These are phyloP conservation scores for Petroica traversi DNA, from an alignment of 2,113 vertebrate species.

Conservation along the genomic window DNA sequence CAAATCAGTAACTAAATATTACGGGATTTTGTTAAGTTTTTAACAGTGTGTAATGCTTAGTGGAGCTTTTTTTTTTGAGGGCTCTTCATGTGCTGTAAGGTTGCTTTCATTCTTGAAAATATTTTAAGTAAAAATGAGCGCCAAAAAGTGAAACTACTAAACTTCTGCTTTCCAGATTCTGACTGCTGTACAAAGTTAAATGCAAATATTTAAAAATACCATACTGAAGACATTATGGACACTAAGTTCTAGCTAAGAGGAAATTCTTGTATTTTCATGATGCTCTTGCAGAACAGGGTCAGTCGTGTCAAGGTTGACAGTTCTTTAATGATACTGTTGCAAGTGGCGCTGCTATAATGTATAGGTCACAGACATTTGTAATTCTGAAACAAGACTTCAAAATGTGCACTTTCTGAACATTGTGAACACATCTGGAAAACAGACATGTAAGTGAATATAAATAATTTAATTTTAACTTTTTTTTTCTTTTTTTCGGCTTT, in stretches of 20 bases:
- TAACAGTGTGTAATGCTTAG: background rate
- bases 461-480: background rate
- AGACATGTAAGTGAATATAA: background rate
- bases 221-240: background rate
- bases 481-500: background rate
- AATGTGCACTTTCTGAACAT: slow-evolving; percentile 29
- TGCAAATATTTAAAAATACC: slow-evolving; percentile 5
- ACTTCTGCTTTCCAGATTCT: slow-evolving; percentile 12
- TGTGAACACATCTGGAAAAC: background rate
- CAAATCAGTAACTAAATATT: background rate
- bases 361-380: slow-evolving; percentile 1
- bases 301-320: background rate
- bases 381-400: slow-evolving; percentile 2
- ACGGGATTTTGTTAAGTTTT: background rate
- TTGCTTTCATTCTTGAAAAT: slow-evolving; percentile 14
- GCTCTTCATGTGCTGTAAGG: background rate
- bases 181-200: background rate
- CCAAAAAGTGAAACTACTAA: slow-evolving; percentile 17
- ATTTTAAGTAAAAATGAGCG: background rate
- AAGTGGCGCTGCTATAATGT: background rate
- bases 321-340: background rate
- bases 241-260: background rate
- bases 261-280: background rate
- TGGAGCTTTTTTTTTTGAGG: slow-evolving; percentile 4
- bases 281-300: background rate